Conservation (phyloP, 1,140 invertebrate species). For the Leucophenga varia region DNA sequence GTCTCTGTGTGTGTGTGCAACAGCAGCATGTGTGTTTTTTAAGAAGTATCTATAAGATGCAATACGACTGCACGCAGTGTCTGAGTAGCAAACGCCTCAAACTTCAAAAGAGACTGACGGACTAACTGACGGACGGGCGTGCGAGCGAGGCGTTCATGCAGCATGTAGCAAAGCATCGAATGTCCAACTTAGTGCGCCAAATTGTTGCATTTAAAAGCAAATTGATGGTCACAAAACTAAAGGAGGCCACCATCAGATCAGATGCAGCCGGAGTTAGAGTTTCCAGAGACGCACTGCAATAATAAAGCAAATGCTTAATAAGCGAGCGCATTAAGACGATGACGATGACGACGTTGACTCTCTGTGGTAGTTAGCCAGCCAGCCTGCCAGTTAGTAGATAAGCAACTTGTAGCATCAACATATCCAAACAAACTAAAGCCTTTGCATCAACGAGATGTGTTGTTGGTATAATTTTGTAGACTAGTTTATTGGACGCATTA, state of each 20-base stretch:
- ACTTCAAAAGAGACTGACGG: slow-evolving; percentile 17
- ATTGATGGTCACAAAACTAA: slow-evolving; percentile 54
- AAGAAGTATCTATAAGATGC: no score
- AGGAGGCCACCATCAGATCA: slow-evolving; percentile 46
- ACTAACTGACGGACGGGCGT: slow-evolving; percentile 10
- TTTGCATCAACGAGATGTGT: slow-evolving; percentile 54
- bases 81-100: slow-evolving; percentile 17
- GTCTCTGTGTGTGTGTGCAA: no score
- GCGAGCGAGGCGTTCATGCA: slow-evolving; percentile 3
- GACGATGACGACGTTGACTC: slow-evolving; percentile 9
- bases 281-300: slow-evolving; percentile 26
- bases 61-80: no score
- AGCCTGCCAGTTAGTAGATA: background rate
- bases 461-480: slow-evolving; percentile 54
- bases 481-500: slow-evolving; percentile 57
- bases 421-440: slow-evolving; percentile 30
- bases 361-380: background rate
- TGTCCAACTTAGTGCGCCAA: no score
- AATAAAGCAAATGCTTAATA: slow-evolving; percentile 42
- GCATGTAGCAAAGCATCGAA: slow-evolving; percentile 19
- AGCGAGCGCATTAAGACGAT: slow-evolving; percentile 10
- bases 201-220: slow-evolving; percentile 56
- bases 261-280: no score
- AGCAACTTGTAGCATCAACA: slow-evolving; percentile 7
- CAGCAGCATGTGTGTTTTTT: no score